Evolutionary conservation across 2,797 vertebrate genomes (phyloP).

Genomic region (Labroides dimidiatus): DNA sequence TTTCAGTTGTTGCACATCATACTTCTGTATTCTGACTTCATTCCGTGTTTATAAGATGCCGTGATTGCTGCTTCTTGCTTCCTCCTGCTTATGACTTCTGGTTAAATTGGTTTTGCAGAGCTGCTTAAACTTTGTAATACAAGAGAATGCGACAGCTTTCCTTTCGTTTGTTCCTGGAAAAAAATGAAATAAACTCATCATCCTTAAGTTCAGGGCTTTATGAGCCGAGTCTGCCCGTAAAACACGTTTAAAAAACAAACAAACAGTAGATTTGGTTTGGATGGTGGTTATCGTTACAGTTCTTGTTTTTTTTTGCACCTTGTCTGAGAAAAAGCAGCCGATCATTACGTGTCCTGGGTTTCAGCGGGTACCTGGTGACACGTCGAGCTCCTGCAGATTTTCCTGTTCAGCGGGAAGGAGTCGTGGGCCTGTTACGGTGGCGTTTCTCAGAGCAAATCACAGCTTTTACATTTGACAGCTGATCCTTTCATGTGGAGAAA

Average conservation of each 20-base stretch:
- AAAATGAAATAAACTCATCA: background rate
- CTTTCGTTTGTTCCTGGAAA: background rate
- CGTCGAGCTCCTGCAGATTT: constrained; percentile 25
- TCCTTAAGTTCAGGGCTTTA: background rate
- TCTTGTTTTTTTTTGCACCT: background rate
- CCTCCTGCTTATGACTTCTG: constrained; percentile 34
- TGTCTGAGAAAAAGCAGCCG: constrained; percentile 40
- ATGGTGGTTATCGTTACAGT: background rate
- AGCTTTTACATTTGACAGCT: background rate
- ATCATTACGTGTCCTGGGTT: constrained; percentile 27
- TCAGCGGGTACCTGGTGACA: constrained; percentile 44
- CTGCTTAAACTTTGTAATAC: constrained; percentile 15
- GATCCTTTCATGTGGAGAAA: background rate
- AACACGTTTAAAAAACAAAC: background rate
- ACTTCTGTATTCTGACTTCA: constrained; percentile 34
- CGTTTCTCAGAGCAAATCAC: background rate
- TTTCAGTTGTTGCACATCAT: constrained; percentile 33
- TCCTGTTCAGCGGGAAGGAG: background rate
- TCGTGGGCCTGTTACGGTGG: no score
- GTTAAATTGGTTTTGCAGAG: constrained; percentile 35
- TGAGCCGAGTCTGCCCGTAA: background rate
- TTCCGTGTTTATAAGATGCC: constrained; percentile 24
- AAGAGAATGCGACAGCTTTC: constrained; percentile 3
- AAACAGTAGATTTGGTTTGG: background rate
- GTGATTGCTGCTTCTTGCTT: constrained; percentile 18